Percentiles rank a stretch among this genome's conserved stretches.
phyloP scores from a whole-genome alignment of 2,797 vertebrate species.

The Scarus forsteni region DNA sequence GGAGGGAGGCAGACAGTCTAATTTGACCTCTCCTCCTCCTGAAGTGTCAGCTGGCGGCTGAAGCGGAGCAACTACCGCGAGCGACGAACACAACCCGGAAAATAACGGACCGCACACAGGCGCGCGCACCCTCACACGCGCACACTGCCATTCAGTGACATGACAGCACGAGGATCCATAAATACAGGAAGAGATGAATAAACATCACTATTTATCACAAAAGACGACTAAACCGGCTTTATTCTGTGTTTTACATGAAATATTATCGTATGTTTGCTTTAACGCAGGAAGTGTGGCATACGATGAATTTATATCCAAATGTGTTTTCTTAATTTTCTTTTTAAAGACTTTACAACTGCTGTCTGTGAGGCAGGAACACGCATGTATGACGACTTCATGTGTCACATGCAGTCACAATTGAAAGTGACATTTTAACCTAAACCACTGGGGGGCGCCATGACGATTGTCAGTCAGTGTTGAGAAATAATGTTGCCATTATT shows the following conservation, averaged over 20 bases:
- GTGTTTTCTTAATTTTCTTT: background rate
- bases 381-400: constrained; percentile 36
- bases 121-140: constrained; percentile 1
- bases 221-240: background rate
- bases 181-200: constrained; percentile 20
- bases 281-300: no score
- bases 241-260: no score
- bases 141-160: constrained; percentile 6
- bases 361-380: constrained; percentile 18
- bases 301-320: no score
- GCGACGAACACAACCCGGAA: constrained; percentile 80
- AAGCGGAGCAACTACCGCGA: constrained; percentile 72
- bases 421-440: background rate
- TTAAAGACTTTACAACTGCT: background rate
- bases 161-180: constrained; percentile 7
- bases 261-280: no score
- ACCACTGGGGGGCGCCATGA: constrained; percentile 52
- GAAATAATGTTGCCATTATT: no score
- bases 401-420: constrained; percentile 20
- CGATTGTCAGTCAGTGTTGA: no score
- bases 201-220: background rate
- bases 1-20: constrained; percentile 45
- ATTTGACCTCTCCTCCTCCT: constrained; percentile 75
- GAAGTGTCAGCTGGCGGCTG: constrained; percentile 82
- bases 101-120: constrained; percentile 64